Evolutionary conservation across 2,113 vertebrate genomes (phyloP).

Genomic region (Spizaetus ornatus): DNA sequence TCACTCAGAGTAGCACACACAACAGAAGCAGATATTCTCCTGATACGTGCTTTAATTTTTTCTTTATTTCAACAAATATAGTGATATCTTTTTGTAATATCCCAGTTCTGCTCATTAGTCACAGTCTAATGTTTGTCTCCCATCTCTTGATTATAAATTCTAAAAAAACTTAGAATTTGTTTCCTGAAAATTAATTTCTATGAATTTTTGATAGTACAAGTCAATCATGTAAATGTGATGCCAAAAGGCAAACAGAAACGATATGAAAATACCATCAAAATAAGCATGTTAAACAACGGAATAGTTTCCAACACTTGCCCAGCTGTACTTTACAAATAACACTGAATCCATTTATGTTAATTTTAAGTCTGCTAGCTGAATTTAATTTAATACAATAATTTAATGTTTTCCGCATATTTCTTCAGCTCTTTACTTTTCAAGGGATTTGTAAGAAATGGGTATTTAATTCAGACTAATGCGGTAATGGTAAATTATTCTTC

Average conservation of each 20-base stretch:
- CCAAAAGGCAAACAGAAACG: background rate
- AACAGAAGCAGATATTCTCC: background rate
- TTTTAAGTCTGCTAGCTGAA: background rate
- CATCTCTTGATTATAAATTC: background rate
- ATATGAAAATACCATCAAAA: background rate
- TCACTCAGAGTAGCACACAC: background rate
- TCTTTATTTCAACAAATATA: background rate
- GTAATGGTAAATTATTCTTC: background rate
- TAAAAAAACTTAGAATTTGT: background rate
- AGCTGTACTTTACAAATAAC: background rate
- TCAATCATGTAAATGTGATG: background rate
- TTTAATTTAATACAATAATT: background rate
- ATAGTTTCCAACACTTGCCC: background rate
- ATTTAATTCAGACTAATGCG: background rate
- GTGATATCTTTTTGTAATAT: background rate
- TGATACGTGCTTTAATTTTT: background rate
- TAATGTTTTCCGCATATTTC: background rate
- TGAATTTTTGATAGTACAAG: background rate
- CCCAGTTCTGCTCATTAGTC: background rate
- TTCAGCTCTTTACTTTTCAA: background rate
- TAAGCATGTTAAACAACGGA: background rate
- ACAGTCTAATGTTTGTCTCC: background rate
- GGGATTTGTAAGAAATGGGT: background rate
- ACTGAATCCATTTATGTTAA: background rate
- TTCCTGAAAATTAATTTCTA: background rate